Percentiles rank a stretch among this genome's conserved stretches.
These are phyloP conservation scores for Gryllus longicercus DNA, from an alignment of 2,888 invertebrate genomes.

Conservation along the genomic window DNA sequence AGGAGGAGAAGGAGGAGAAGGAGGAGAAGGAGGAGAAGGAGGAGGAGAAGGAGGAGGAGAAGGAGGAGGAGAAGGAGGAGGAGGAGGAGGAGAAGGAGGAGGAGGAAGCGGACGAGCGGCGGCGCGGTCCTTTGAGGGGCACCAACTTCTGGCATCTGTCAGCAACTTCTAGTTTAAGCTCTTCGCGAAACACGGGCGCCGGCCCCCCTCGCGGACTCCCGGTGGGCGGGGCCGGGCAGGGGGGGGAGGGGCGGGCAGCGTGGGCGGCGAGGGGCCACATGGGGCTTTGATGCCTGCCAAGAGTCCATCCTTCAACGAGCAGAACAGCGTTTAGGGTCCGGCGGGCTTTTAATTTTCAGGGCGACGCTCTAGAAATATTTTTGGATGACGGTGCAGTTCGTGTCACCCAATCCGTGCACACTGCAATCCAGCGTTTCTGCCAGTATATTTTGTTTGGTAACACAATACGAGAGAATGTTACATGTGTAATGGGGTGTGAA, in stretches of 20 bases:
- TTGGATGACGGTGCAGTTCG: no score
- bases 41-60: constrained; percentile 28
- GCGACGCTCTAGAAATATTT: no score
- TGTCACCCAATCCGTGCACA: no score
- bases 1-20: constrained; percentile 27
- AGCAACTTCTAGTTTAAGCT: neutral
- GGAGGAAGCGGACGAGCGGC: constrained; percentile 35
- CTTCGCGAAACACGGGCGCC: neutral
- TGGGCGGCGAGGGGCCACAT: no score
- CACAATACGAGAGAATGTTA: no score
- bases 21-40: constrained; percentile 32
- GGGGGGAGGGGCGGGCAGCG: neutral
- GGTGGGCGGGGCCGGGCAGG: neutral
- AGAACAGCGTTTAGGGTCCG: no score
- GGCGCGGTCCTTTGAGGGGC: constrained; percentile 19
- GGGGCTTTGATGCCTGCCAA: no score
- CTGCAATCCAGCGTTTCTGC: no score
- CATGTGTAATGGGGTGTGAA: no score
- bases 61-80: constrained; percentile 23
- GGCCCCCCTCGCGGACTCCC: neutral
- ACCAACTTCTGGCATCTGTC: constrained; percentile 10
- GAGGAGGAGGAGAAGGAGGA: constrained; percentile 36
- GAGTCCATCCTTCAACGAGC: no score
- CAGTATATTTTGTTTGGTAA: no score
- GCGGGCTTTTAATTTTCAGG: no score